Evolutionary conservation across 2,888 invertebrate species (phyloP).

Genomic region (Polyommatus iphigenia): DNA sequence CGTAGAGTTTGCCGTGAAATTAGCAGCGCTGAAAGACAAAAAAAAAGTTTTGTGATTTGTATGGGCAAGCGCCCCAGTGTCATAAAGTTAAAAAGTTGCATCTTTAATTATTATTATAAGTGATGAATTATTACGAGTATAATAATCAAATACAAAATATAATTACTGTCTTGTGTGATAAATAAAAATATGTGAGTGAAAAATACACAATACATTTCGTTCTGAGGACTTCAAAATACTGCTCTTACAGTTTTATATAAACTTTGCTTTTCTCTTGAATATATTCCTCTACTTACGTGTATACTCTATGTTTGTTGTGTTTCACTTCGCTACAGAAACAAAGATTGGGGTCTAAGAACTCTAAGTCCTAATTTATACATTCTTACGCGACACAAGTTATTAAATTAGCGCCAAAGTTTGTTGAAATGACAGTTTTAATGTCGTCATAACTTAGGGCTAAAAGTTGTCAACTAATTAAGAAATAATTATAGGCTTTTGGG

Average conservation of each 20-base stretch:
- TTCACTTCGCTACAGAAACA: slow-evolving; percentile 4
- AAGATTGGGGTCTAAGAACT: background rate
- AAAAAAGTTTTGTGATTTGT: no score
- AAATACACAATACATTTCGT: no score
- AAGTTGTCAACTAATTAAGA: background rate
- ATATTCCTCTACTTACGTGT: background rate
- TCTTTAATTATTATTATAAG: no score
- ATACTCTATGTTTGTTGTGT: background rate
- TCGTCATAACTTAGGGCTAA: background rate
- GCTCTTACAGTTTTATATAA: background rate
- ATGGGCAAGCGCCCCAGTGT: no score
- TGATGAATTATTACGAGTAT: no score
- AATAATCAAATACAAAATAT: no score
- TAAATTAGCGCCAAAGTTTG: background rate
- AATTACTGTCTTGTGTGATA: no score
- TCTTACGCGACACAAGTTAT: background rate
- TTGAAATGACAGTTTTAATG: background rate
- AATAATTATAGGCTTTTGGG: background rate
- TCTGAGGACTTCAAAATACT: background rate
- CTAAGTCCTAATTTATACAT: slow-evolving; percentile 18
- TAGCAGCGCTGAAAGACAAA: no score
- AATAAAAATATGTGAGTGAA: no score
- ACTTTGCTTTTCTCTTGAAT: background rate
- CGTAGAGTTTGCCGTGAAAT: no score
- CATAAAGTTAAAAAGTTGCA: no score